Evolutionary conservation across 2,113 vertebrate species (phyloP), one percentile per base, ranked within the genome.

Genomic region (Chloebia gouldiae): DNA sequence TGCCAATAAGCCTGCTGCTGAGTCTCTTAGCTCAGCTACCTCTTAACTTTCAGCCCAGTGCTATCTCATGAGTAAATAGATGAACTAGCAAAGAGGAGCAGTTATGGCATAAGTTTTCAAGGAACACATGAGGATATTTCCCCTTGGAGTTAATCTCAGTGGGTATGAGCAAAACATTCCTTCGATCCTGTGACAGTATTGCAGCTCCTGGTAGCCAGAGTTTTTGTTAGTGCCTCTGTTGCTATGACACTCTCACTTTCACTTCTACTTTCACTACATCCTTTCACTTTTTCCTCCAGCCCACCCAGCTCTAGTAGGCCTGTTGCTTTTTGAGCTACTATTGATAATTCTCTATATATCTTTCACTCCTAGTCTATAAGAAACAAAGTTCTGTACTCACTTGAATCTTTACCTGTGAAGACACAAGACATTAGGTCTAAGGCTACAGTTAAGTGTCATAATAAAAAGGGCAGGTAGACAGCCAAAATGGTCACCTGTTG

Each of bases 361-460:
- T 72, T 53, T 31, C 31, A 22, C 16, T 30, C 68, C 22, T 23
- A 25, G 12, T 35, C 27, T 84, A 19, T 47, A 76, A 53, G 42
- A 70, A 73, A 37, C 10, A 47, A 81, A 73, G 25, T 40, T 49
- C 25, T 24, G 10, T 33, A 24, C 4, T 31, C 10, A 8, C 53
- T 27, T 21, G 14, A 59, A 25, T 47, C 33, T 60, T 68, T 47
- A 35, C 44, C 25, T 42, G 10, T 16, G 33, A 60, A 64, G 39
- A 16, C 33, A 56, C 7, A 73, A 45, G 35, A 19, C 16, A 13
- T 2, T 39, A 33, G 19, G 56, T 20, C 28, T 35, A 45, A 40
- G 1, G 1, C 11, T 66, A 7, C 7, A 76, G 28, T 13, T 39
- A 44, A 37, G 18, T 3, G 16, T 37, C 2, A 1, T 54, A 60